A percentile compares a stretch with the other conserved stretches of the same genome.
phyloP scores from a whole-genome alignment of 2,888 invertebrate species.

The Zaprionus obscuricornis region DNA sequence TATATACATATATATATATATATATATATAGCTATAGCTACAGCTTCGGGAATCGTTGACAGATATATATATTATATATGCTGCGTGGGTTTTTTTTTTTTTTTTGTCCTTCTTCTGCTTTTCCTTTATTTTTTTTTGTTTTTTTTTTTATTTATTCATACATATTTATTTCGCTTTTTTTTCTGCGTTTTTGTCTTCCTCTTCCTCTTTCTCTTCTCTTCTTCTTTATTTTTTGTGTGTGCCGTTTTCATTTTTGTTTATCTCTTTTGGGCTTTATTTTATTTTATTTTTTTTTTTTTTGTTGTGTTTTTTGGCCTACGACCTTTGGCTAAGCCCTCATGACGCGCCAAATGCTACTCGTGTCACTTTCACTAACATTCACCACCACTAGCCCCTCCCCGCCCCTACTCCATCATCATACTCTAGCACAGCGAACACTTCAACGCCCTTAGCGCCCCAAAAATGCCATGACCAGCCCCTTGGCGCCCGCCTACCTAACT shows the following conservation, averaged over 20 bases:
- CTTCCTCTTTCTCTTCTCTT: neutral
- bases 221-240: too few relatives aligned
- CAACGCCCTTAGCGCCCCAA: too few relatives aligned
- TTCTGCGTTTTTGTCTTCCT: slow-evolving; percentile 7
- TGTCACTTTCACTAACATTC: slow-evolving; percentile 22
- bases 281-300: slow-evolving; percentile 7
- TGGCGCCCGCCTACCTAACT: too few relatives aligned
- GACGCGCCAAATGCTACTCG: slow-evolving; percentile 45
- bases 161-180: slow-evolving; percentile 6
- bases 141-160: neutral
- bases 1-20: neutral
- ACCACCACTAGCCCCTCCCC: neutral
- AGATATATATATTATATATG: slow-evolving; percentile 26
- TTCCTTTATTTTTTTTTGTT: slow-evolving; percentile 5
- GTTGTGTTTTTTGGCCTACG: slow-evolving; percentile 44
- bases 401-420: slow-evolving; percentile 6
- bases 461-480: too few relatives aligned
- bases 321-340: slow-evolving; percentile 45
- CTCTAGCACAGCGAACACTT: too few relatives aligned
- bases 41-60: slow-evolving; percentile 6
- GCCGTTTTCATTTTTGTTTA: slow-evolving; percentile 45
- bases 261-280: slow-evolving; percentile 21
- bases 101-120: too few relatives aligned
- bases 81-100: slow-evolving; percentile 23
- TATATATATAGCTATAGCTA: slow-evolving; percentile 26